These are phyloP conservation scores for Candoia aspera DNA, from an alignment of 2,113 vertebrate species.

Conservation along the genomic window DNA sequence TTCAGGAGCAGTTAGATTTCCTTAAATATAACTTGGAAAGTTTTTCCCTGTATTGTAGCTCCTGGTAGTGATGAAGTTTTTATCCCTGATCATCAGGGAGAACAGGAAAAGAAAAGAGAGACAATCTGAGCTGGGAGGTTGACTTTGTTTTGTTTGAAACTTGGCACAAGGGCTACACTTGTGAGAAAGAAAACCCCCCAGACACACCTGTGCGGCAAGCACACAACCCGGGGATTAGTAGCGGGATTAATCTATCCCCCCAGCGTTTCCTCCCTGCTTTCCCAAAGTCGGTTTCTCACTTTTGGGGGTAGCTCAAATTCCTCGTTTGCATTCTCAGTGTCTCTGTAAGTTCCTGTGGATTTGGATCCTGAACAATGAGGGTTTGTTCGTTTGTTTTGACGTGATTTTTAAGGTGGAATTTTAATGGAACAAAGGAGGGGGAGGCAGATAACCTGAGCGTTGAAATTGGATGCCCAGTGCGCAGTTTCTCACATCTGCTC, in stretches of 20 bases:
- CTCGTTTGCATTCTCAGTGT: constrained; percentile 41
- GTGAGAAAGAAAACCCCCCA: constrained; percentile 71
- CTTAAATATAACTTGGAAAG: constrained; percentile 8
- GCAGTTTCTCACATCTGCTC: constrained; percentile 18
- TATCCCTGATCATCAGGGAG: constrained; percentile 33
- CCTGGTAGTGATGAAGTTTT: constrained; percentile 28
- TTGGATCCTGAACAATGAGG: constrained; percentile 50
- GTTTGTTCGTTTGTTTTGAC: constrained; percentile 64
- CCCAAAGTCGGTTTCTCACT: constrained; percentile 40
- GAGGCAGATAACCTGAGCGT: neutral
- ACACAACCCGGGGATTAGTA: constrained; percentile 52
- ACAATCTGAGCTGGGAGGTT: neutral
- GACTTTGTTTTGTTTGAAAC: constrained; percentile 29
- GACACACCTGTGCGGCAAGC: constrained; percentile 71
- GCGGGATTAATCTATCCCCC: constrained; percentile 67
- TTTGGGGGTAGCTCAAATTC: constrained; percentile 60
- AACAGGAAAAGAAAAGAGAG: constrained; percentile 39
- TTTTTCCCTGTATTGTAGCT: constrained; percentile 11
- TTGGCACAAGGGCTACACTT: constrained; percentile 42
- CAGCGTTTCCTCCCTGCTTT: constrained; percentile 47
- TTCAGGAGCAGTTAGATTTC: neutral
- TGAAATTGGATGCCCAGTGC: constrained; percentile 20
- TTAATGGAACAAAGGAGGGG: constrained; percentile 60
- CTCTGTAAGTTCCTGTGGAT: neutral
- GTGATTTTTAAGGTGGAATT: constrained; percentile 61